Base-by-base conservation (phyloP, 2,113 vertebrate genomes). In the Rhea americana region DNA sequence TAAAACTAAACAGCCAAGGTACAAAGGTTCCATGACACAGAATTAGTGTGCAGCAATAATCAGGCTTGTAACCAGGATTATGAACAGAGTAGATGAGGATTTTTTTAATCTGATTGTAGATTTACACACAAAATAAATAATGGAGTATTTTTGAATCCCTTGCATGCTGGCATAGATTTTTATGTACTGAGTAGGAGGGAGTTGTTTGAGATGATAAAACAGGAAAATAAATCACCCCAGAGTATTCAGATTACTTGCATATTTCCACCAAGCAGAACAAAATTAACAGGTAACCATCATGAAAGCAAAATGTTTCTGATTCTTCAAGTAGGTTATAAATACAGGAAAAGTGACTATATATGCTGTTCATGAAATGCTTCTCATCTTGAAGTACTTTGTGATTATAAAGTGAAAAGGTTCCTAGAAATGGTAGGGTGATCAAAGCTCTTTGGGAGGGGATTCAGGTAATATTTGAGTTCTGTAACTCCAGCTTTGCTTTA, bases 281-380 rank as follows among this genome's bases (percentile, higher is more conserved):
- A 94, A 89, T 72, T 93, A 94, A 87, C 91, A 94, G 85, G 91
- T 96, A 79, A 79, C 91, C 90, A 80, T 90, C 90, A 83, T 45
- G 62, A 45, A 91, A 90, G 76, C 55, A 61, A 94, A 84, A 45
- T 53, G 6, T 81, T 48, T 79, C 70, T 96, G 94, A 95, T 91
- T 47, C 41, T 18, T 90, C 90, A 79, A 14, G 53, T 81, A 71
- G 70, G 73, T 91, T 66, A 93, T 89, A 93, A 95, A 90, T 18
- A 37, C 12, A 30, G 66, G 21, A 12, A 58, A 95, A 93, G 94
- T 93, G 18, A 93, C 95, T 94, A 91, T 84, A 93, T 58, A 91
- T 95, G 85, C 48, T 39, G 78, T 61, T 85, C 70, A 68, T 28
- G 62, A 56, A 73, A 45, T 10, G 91, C 2, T 39, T 96, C 96